Conservation (phyloP, 2,888 invertebrate genomes). For the Polyommatus iphigenia region DNA sequence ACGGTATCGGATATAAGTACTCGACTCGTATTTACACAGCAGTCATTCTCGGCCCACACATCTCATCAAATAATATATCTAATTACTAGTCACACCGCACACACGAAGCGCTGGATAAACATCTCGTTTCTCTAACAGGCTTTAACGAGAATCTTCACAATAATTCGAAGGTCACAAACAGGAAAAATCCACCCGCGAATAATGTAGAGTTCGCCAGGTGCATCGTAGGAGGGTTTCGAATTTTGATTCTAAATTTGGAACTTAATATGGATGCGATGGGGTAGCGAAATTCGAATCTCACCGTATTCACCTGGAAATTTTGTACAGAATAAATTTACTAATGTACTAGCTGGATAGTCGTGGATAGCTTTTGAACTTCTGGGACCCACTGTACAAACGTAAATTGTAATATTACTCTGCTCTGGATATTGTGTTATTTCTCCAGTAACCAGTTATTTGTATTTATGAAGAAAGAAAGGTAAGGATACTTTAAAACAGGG, state of each 20-base stretch:
- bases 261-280: conserved; percentile 13
- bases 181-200: not conserved
- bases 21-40: conserved; percentile 3
- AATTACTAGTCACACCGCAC: conserved; percentile 41
- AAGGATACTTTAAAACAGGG: not conserved
- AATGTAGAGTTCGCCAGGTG: not conserved
- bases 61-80: conserved; percentile 45
- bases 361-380: not conserved
- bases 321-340: conserved; percentile 5
- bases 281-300: conserved; percentile 15
- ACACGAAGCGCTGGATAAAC: conserved; percentile 19
- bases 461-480: not conserved
- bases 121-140: not conserved
- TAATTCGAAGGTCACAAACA: conserved; percentile 3
- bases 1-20: not conserved
- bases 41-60: conserved; percentile 41
- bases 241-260: conserved; percentile 11
- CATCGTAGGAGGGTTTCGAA: conserved; percentile 1
- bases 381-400: not conserved
- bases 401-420: not conserved
- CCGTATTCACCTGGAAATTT: conserved; percentile 1
- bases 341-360: not conserved
- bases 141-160: not conserved
- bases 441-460: not conserved
- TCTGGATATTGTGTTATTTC: no score